Evolutionary conservation across 2,797 vertebrate species (phyloP).

Genomic region (Sylvia borin): DNA sequence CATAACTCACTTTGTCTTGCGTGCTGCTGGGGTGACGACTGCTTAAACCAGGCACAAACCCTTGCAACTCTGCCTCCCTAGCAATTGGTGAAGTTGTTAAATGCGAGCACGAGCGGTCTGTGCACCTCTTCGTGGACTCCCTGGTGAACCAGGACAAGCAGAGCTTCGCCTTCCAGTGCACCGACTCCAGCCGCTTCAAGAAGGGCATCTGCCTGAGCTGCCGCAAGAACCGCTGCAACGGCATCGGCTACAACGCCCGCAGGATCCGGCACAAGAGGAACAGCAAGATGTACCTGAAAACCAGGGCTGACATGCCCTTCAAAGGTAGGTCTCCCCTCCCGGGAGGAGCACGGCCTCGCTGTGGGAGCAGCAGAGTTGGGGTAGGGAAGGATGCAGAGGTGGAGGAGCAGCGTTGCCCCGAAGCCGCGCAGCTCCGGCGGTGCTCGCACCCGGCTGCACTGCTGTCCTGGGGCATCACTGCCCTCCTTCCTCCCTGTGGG

Average conservation of each 20-base stretch:
- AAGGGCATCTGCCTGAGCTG: conserved; percentile 98
- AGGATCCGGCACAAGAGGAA: conserved; percentile 87
- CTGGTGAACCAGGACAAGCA: conserved; percentile 90
- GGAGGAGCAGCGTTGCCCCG: background rate
- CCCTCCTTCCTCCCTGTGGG: too few species aligned
- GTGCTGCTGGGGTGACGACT: background rate
- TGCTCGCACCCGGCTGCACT: rapidly evolving
- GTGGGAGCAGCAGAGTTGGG: rapidly evolving
- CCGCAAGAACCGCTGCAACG: conserved; percentile 93
- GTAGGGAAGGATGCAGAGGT: background rate
- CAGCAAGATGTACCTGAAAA: conserved; percentile 96
- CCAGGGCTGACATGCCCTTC: conserved; percentile 90
- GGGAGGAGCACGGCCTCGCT: rapidly evolving
- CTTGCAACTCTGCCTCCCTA: conserved; percentile 40
- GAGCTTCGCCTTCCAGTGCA: conserved; percentile 93
- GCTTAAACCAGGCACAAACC: background rate
- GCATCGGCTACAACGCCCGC: conserved; percentile 90
- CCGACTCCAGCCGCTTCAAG: conserved; percentile 88
- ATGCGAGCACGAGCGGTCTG: conserved; percentile 92
- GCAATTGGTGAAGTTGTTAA: conserved; percentile 88
- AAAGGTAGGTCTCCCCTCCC: conserved; percentile 76
- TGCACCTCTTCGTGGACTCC: conserved; percentile 94
- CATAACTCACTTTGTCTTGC: rapidly evolving
- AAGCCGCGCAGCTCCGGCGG: rapidly evolving
- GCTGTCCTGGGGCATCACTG: background rate